phyloP scores from a whole-genome alignment of 2,797 vertebrate species.

The Sciurus vulgaris region DNA sequence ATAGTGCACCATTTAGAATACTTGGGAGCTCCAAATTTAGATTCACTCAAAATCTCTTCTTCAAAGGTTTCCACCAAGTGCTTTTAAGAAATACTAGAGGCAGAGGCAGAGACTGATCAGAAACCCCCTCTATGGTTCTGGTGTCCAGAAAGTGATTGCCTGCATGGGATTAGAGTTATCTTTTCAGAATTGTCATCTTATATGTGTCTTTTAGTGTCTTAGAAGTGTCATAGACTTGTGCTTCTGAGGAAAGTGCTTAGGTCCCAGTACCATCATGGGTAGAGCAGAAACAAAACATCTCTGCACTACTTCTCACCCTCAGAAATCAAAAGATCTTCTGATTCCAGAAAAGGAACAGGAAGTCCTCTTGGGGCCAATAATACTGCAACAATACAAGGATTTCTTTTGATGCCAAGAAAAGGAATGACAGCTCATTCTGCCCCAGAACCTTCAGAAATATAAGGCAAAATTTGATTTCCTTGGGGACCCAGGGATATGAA shows the following conservation, averaged over 20 bases:
- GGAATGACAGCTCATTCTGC: neutral
- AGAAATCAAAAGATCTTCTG: neutral
- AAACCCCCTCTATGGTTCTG: neutral
- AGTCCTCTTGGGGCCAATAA: neutral
- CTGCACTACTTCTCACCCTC: neutral
- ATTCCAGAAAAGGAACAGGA: neutral
- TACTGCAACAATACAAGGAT: neutral
- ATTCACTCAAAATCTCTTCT: neutral
- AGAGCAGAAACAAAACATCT: neutral
- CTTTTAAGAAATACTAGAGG: neutral
- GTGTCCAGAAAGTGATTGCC: neutral
- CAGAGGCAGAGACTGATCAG: neutral
- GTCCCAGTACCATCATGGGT: neutral
- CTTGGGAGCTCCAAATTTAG: neutral
- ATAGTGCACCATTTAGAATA: neutral
- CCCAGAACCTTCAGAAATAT: neutral
- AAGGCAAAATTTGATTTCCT: neutral
- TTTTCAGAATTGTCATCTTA: neutral
- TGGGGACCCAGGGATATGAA: neutral
- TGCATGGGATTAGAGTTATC: accelerated
- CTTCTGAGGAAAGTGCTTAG: neutral
- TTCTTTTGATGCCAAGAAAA: neutral
- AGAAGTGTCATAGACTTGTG: no score
- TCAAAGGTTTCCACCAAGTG: neutral
- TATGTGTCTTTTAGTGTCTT: no score